Conservation (phyloP, 2,888 invertebrate species). For the Acanthacorydalis orientalis region DNA sequence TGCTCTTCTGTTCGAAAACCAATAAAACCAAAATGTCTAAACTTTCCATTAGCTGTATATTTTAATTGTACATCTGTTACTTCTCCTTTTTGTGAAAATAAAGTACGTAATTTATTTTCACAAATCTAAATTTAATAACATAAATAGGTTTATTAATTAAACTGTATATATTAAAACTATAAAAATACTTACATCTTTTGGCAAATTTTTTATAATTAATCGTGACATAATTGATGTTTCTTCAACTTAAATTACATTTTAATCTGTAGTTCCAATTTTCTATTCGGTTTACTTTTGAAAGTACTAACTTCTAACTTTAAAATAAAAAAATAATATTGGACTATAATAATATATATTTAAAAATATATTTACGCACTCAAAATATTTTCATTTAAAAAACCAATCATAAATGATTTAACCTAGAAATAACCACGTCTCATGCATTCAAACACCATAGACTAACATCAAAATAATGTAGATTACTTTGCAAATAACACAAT, state of each 20-base stretch:
- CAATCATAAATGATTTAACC: too few relatives aligned
- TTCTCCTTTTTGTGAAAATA: slow-evolving; percentile 65
- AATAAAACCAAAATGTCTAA: slow-evolving; percentile 85
- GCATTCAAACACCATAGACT: too few relatives aligned
- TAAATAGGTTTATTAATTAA: slow-evolving; percentile 4
- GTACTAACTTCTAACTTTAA: too few relatives aligned
- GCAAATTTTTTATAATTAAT: slow-evolving; percentile 79
- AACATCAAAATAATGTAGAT: too few relatives aligned
- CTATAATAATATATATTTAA: too few relatives aligned
- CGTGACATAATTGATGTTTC: slow-evolving; percentile 48
- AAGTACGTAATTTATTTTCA: slow-evolving; percentile 52
- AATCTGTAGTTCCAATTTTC: too few relatives aligned
- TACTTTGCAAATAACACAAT: too few relatives aligned
- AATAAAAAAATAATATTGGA: too few relatives aligned
- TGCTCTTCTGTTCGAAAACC: slow-evolving; percentile 73
- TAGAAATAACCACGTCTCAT: too few relatives aligned
- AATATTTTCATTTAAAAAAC: too few relatives aligned
- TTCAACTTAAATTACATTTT: not conserved
- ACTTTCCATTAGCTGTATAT: slow-evolving; percentile 79
- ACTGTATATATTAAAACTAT: not conserved
- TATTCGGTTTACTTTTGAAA: too few relatives aligned
- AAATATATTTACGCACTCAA: too few relatives aligned
- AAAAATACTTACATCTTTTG: slow-evolving; percentile 52
- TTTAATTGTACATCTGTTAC: slow-evolving; percentile 91
- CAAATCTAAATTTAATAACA: slow-evolving; percentile 43